phyloP scores from a whole-genome alignment of 2,797 vertebrate genomes.

The Ibycter americanus region DNA sequence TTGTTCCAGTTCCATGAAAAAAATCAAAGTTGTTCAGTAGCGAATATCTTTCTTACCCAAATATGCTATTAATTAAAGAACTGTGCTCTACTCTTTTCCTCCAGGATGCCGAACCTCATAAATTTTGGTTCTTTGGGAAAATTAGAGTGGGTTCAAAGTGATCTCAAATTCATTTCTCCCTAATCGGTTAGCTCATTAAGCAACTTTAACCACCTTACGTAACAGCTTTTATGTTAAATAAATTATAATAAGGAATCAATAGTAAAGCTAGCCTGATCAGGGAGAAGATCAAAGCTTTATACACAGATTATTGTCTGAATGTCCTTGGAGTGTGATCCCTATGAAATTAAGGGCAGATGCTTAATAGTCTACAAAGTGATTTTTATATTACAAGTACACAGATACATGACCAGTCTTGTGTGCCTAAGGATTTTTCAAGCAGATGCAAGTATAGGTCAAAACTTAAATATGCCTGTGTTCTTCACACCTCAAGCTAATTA shows the following conservation, averaged over 20 bases:
- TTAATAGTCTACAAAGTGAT: not conserved
- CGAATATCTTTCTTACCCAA: not conserved
- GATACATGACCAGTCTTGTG: not conserved
- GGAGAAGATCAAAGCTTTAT: constrained; percentile 54
- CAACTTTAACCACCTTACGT: constrained; percentile 54
- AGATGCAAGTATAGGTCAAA: not conserved
- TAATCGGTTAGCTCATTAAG: constrained; percentile 59
- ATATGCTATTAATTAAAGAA: constrained; percentile 48
- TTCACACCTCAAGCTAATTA: not conserved
- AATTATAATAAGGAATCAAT: constrained; percentile 67
- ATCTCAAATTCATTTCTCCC: constrained; percentile 41
- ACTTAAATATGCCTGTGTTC: not conserved
- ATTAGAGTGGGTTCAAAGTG: constrained; percentile 58
- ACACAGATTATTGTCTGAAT: constrained; percentile 32
- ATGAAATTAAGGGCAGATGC: constrained; percentile 18
- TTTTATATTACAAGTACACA: not conserved
- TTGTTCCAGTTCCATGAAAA: not conserved
- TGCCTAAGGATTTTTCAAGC: not conserved
- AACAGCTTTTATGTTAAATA: constrained; percentile 67
- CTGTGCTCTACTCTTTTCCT: constrained; percentile 27
- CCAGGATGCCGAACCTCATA: constrained; percentile 35
- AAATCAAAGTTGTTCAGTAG: not conserved
- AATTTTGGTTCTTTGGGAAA: constrained; percentile 47
- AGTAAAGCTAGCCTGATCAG: constrained; percentile 42
- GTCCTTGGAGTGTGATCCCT: constrained; percentile 10